phyloP scores from a whole-genome alignment of 2,888 invertebrate species.

The Drosophila pseudotakahashii region DNA sequence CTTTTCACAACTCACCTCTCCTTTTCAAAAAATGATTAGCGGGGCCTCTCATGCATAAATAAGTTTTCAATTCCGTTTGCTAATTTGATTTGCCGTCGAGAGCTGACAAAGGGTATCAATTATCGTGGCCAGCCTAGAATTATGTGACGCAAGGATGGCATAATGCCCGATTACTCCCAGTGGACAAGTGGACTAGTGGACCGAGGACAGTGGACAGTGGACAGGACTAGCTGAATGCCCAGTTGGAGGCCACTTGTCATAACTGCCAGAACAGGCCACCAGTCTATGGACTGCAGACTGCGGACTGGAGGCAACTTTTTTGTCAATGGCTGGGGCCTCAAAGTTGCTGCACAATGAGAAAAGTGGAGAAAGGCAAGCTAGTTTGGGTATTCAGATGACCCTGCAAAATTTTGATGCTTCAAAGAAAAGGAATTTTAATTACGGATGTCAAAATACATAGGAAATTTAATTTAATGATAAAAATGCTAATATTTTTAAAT shows the following conservation, averaged over 20 bases:
- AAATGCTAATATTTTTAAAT: too few species aligned
- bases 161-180: slow-evolving; percentile 73
- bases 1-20: not conserved
- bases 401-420: not conserved
- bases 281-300: slow-evolving; percentile 37
- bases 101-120: slow-evolving; percentile 50
- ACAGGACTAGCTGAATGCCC: slow-evolving; percentile 10
- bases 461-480: too few species aligned
- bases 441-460: too few species aligned
- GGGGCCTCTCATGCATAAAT: slow-evolving; percentile 69
- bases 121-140: slow-evolving; percentile 52
- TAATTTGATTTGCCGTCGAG: slow-evolving; percentile 68
- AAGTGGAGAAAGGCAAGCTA: slow-evolving; percentile 1
- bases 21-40: slow-evolving; percentile 47
- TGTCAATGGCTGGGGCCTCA: slow-evolving; percentile 74
- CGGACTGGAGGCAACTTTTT: slow-evolving; percentile 62
- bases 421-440: not conserved
- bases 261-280: slow-evolving; percentile 50
- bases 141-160: slow-evolving; percentile 67
- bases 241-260: slow-evolving; percentile 65
- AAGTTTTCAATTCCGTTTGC: slow-evolving; percentile 75
- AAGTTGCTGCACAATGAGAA: slow-evolving; percentile 51
- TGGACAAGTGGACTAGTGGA: slow-evolving; percentile 43
- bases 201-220: slow-evolving; percentile 47
- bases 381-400: not conserved